A percentile compares a stretch with the other conserved stretches of the same genome.
Evolutionary conservation across 2,888 invertebrate species (phyloP).

Genomic region (Drosophila setosimentum): DNA sequence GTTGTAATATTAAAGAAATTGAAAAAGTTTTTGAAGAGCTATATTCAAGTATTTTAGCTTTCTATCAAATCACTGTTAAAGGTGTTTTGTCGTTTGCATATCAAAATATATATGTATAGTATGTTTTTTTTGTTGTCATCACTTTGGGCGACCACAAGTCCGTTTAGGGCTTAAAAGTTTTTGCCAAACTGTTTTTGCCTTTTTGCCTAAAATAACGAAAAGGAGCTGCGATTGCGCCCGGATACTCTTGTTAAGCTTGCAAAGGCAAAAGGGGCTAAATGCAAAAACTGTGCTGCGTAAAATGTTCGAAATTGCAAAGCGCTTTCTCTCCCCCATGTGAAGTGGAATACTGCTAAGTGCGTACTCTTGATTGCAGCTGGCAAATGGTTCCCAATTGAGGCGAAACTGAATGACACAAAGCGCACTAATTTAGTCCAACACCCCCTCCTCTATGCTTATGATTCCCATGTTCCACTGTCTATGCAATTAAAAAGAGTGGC

Average conservation of each 20-base stretch:
- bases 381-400: slow-evolving; percentile 64
- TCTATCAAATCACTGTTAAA: slow-evolving; percentile 11
- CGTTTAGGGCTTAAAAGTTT: slow-evolving; percentile 57
- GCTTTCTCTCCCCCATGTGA: slow-evolving; percentile 25
- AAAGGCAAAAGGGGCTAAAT: slow-evolving; percentile 64
- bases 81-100: slow-evolving; percentile 6
- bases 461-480: not conserved
- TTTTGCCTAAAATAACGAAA: slow-evolving; percentile 65
- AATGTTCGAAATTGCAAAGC: slow-evolving; percentile 68
- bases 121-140: not conserved
- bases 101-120: not conserved
- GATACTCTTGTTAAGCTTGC: slow-evolving; percentile 64
- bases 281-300: slow-evolving; percentile 49
- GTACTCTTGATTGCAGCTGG: slow-evolving; percentile 64
- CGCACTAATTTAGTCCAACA: slow-evolving; percentile 63
- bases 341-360: slow-evolving; percentile 63
- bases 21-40: slow-evolving; percentile 36
- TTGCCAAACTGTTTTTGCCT: slow-evolving; percentile 50
- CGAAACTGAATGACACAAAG: slow-evolving; percentile 75
- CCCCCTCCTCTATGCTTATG: not conserved
- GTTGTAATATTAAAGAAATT: slow-evolving; percentile 46
- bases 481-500: slow-evolving; percentile 14
- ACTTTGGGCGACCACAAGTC: slow-evolving; percentile 46
- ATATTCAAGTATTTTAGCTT: not conserved
- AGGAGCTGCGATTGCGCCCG: slow-evolving; percentile 45